Conservation (phyloP, 2,113 vertebrate genomes). For the Clarias gariepinus region DNA sequence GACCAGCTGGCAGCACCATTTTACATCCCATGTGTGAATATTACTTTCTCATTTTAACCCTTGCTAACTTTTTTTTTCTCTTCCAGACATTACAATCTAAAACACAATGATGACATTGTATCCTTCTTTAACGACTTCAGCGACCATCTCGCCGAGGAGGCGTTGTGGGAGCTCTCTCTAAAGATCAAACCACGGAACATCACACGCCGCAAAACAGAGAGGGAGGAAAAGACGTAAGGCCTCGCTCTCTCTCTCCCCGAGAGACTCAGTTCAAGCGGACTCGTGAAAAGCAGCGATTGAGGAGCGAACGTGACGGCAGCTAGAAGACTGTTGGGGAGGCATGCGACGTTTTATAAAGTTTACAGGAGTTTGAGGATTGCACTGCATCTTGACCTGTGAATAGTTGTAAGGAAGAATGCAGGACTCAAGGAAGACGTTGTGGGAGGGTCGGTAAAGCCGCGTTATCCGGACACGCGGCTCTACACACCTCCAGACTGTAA, state of each 20-base stretch:
- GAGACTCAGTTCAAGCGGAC: background rate
- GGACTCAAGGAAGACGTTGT: background rate
- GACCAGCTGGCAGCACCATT: background rate
- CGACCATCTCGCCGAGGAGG: conserved; percentile 92
- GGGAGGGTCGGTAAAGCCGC: background rate
- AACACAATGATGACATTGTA: conserved; percentile 86
- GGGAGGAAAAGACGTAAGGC: conserved; percentile 85
- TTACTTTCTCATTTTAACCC: background rate
- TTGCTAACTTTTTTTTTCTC: background rate
- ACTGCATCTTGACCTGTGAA: conserved; percentile 37
- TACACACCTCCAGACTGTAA: background rate
- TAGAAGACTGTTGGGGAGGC: conserved; percentile 33
- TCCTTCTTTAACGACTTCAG: conserved; percentile 96
- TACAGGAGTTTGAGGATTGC: conserved; percentile 37
- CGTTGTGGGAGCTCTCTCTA: conserved; percentile 92
- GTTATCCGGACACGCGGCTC: conserved; percentile 7
- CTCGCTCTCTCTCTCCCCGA: background rate
- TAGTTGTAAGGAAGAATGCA: conserved; percentile 1
- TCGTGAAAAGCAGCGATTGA: conserved; percentile 21
- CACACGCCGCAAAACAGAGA: conserved; percentile 80
- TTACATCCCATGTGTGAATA: background rate
- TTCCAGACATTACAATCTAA: conserved; percentile 84
- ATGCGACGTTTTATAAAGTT: conserved; percentile 34
- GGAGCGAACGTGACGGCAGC: conserved; percentile 42
- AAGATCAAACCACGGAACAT: conserved; percentile 90